phyloP scores from a whole-genome alignment of 2,888 invertebrate genomes.

The Eupithecia inturbata region DNA sequence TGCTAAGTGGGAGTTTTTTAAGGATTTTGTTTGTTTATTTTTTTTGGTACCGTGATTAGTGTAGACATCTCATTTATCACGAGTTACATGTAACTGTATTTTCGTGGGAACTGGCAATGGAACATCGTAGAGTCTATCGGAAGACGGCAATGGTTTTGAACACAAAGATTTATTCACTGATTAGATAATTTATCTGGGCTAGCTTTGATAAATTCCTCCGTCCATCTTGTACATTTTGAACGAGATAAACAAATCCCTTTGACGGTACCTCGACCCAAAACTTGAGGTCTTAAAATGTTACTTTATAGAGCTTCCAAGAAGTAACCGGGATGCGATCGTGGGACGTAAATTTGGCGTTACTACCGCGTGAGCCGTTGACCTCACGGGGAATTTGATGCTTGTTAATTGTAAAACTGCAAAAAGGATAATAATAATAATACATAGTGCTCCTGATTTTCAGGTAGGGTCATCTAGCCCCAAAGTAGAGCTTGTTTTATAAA shows the following conservation, averaged over 20 bases:
- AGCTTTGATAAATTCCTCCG: constrained; percentile 5
- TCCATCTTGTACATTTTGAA: constrained; percentile 2
- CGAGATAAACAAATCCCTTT: constrained; percentile 10
- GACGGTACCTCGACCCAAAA: constrained; percentile 5
- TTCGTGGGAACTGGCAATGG: constrained; percentile 20
- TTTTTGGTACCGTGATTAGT: constrained; percentile 36
- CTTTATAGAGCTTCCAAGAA: constrained; percentile 12
- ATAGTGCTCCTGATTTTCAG: not conserved
- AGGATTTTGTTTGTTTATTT: constrained; percentile 46
- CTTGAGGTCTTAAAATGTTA: constrained; percentile 3
- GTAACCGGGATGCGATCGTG: not conserved
- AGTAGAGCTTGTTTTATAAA: not conserved
- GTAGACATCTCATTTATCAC: constrained; percentile 27
- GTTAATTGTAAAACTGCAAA: constrained; percentile 11
- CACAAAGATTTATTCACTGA: constrained; percentile 13
- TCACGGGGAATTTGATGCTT: not conserved
- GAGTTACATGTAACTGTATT: constrained; percentile 15
- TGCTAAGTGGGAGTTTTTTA: constrained; percentile 63
- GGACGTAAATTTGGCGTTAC: constrained; percentile 1
- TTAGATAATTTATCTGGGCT: constrained; percentile 6
- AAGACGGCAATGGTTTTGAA: not conserved
- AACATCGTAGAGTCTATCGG: not conserved
- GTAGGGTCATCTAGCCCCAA: not conserved
- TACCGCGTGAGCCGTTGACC: not conserved
- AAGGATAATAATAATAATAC: not conserved